Evolutionary conservation across 2,113 vertebrate species (phyloP).

Genomic region (Alosa alosa): DNA sequence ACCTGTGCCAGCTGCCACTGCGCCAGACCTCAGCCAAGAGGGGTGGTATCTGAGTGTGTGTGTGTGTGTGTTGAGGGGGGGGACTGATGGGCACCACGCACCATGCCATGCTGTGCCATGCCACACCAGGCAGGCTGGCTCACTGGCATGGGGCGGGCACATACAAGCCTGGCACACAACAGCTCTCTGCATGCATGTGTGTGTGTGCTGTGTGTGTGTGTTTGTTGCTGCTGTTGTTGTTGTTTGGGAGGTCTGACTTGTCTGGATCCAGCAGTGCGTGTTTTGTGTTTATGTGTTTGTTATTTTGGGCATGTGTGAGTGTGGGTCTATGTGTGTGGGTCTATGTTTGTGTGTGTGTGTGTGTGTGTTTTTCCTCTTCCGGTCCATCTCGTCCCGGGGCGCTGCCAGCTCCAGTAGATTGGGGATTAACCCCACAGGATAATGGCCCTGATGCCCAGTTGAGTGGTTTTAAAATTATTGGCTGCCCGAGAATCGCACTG

Average conservation of each 20-base stretch:
- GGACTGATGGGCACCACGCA: not conserved
- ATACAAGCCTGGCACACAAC: not conserved
- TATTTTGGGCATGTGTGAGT: not conserved
- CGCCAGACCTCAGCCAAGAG: slow-evolving; percentile 41
- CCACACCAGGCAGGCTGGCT: not conserved
- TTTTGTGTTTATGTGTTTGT: not conserved
- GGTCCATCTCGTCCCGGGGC: slow-evolving; percentile 57
- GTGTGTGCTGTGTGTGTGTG: not conserved
- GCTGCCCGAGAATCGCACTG: slow-evolving; percentile 59
- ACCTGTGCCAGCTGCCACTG: slow-evolving; percentile 58
- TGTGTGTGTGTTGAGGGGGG: not conserved
- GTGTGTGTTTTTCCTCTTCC: not conserved
- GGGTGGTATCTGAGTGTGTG: too few species aligned
- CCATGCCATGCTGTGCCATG: not conserved
- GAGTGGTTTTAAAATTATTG: slow-evolving; percentile 75
- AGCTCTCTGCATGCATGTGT: not conserved
- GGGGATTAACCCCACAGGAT: slow-evolving; percentile 73
- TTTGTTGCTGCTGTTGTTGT: slow-evolving; percentile 13
- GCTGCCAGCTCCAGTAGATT: slow-evolving; percentile 67
- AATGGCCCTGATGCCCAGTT: slow-evolving; percentile 74
- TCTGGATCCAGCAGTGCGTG: not conserved
- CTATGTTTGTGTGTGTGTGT: slow-evolving; percentile 5
- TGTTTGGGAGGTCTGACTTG: not conserved
- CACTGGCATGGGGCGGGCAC: not conserved
- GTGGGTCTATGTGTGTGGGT: not conserved